phyloP scores from a whole-genome alignment of 2,113 vertebrate species.

The Hucho hucho region DNA sequence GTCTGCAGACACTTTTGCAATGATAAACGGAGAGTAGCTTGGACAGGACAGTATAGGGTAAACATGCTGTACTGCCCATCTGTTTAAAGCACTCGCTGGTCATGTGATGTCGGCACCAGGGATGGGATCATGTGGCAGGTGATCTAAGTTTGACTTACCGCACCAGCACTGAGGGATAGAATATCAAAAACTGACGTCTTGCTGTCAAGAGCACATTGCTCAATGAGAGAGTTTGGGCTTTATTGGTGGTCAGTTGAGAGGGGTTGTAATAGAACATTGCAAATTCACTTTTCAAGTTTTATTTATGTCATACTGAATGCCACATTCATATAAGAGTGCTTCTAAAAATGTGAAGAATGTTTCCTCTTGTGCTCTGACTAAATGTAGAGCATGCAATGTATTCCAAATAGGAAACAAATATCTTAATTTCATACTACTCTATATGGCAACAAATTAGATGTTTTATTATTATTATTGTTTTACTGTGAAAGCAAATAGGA shows the following conservation, averaged over 20 bases:
- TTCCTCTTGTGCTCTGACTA: background rate
- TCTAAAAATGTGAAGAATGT: background rate
- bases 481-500: background rate
- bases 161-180: background rate
- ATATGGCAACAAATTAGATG: background rate
- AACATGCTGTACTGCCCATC: conserved; percentile 1
- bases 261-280: background rate
- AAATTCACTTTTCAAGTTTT: background rate
- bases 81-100: background rate
- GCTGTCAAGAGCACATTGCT: background rate
- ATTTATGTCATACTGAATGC: background rate
- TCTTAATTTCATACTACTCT: background rate
- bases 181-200: background rate
- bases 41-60: background rate
- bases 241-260: background rate
- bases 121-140: background rate
- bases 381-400: background rate
- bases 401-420: background rate
- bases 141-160: conserved; percentile 13
- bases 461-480: background rate
- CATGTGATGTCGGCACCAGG: background rate
- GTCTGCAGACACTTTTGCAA: background rate
- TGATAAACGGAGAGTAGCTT: background rate
- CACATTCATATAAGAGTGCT: background rate
- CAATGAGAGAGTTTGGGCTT: background rate